Base-by-base conservation (phyloP, 2,888 invertebrate species). In the Omphaloscelis lunosa region DNA sequence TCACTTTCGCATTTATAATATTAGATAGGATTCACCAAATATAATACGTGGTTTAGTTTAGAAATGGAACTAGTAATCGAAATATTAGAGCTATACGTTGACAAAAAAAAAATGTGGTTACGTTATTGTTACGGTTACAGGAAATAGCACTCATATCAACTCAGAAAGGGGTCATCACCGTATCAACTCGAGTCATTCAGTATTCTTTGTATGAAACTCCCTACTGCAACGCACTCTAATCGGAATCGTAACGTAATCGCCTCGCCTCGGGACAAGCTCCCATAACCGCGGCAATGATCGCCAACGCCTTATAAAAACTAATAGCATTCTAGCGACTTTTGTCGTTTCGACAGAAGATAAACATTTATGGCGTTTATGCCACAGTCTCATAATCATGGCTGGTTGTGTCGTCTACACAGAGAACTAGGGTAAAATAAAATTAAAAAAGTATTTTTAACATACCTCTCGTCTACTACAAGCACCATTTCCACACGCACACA, bases 401-500 rank as follows among this genome's bases (percentile, higher is more conserved):
- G 20, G 6, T 65, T 65, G 51, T 53, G 51, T 4, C 23, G 20
- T 51, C 53, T 53, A 53, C 53, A 4, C 11, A 12, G 11, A 12
- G n/a, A n/a, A n/a, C n/a, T n/a, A n/a, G n/a, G n/a, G n/a, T n/a
- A n/a, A n/a, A n/a, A n/a, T 56, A 4, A 56, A 27, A 58, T 58
- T 6, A 58, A 58, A 58, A n/a, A 56, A 56, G n/a, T 59, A 7
- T 34, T 34, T n/a, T 23, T 41, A 7, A 27, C 70, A 20, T 29
- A 73, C 95, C 92, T 95, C 94, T 87, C 91, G 88, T 75, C 92
- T 91, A 61, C 88, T 91, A 85, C 95, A 95, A 48, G 97, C 97
- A 89, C 97, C 97, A 12, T 97, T 98, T 0, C 97, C 97, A 90
- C 98, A 98, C 15, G 98, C 98, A 89, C 99, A 99, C 68, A 98